Conservation (phyloP, 2,797 vertebrate species). For the Peromyscus eremicus region DNA sequence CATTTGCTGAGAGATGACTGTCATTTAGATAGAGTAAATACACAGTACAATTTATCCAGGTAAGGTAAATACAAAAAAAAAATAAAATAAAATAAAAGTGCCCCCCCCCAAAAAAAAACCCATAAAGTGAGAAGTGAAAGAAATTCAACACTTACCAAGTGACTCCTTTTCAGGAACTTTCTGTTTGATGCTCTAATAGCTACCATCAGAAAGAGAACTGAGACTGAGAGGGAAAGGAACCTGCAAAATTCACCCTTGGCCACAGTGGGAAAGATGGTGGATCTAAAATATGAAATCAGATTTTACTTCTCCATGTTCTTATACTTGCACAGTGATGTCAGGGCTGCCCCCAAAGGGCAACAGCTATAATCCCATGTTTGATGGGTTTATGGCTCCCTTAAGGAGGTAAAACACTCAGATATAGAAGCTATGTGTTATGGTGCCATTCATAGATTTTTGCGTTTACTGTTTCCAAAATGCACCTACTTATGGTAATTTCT, state of each 20-base stretch:
- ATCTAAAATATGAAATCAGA: background rate
- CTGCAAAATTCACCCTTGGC: background rate
- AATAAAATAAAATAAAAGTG: background rate
- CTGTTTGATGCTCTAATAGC: background rate
- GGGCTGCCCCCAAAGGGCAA: background rate
- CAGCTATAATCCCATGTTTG: background rate
- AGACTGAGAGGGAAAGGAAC: background rate
- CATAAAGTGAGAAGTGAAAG: background rate
- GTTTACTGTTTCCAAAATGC: background rate
- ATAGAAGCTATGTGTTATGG: background rate
- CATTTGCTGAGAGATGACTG: background rate
- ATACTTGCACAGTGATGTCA: background rate
- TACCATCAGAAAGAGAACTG: conserved; percentile 5
- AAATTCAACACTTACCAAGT: conserved; percentile 22
- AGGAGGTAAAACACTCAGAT: background rate
- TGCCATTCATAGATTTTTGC: background rate
- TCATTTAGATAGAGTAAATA: background rate
- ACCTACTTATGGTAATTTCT: background rate
- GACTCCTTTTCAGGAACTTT: conserved; percentile 9
- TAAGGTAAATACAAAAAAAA: background rate
- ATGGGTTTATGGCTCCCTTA: background rate
- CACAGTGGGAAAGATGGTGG: background rate
- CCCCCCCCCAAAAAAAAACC: background rate
- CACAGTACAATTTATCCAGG: background rate
- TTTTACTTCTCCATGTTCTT: background rate